phyloP scores from a whole-genome alignment of 2,113 vertebrate species.

The Cyanoliseus patagonus region DNA sequence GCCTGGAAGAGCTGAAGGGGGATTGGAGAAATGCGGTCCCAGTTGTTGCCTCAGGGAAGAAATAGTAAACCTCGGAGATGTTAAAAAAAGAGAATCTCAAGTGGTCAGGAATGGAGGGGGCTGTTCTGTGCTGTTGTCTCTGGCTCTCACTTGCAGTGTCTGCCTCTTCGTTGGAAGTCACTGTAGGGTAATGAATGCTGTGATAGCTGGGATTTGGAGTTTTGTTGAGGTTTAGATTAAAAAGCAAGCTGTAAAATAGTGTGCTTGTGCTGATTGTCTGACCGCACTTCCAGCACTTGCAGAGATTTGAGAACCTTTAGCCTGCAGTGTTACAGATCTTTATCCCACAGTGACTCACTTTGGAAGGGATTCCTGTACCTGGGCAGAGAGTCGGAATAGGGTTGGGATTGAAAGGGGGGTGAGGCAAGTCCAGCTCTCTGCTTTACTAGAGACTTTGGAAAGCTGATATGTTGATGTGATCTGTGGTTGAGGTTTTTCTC shows the following conservation, averaged over 20 bases:
- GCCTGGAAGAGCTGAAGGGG: neutral
- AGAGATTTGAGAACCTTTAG: neutral
- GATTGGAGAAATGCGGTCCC: neutral
- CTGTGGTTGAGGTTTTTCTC: neutral
- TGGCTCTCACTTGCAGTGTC: neutral
- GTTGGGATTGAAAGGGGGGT: neutral
- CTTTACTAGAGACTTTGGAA: neutral
- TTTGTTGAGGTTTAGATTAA: neutral
- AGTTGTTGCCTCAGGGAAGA: constrained; percentile 17
- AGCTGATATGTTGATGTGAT: neutral
- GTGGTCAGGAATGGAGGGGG: neutral
- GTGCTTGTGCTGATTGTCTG: neutral
- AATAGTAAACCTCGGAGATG: constrained; percentile 25
- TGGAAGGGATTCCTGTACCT: neutral
- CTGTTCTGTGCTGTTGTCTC: neutral
- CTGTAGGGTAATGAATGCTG: neutral
- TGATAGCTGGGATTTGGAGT: neutral
- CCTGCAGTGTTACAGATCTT: neutral
- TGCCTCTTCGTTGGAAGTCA: neutral
- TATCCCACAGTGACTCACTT: neutral
- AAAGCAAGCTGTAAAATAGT: neutral
- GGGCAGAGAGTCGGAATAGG: neutral
- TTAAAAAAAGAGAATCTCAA: constrained; percentile 3
- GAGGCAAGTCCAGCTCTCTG: neutral
- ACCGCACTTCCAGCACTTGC: neutral